These are phyloP conservation scores for Phengaris alcon DNA, from an alignment of 2,888 invertebrate species.

Conservation along the genomic window DNA sequence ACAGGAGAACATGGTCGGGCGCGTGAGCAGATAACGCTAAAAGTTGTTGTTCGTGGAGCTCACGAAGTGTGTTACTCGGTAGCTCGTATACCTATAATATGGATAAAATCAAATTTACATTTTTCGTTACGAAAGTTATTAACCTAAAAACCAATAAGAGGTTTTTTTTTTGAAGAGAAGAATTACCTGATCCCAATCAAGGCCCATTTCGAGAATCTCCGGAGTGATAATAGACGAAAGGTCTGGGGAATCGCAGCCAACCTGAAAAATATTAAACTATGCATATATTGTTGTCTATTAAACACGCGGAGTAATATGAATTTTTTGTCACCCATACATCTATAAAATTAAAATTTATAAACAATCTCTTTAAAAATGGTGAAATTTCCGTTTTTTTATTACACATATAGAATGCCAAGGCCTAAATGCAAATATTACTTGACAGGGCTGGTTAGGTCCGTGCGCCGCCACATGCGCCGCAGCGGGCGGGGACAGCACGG, in stretches of 20 bases:
- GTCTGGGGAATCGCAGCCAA: conserved; percentile 70
- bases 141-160: not conserved
- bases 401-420: no score
- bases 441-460: conserved; percentile 57
- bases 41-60: conserved; percentile 81
- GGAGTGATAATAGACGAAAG: conserved; percentile 67
- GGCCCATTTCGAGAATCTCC: conserved; percentile 67
- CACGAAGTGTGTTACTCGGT: conserved; percentile 68
- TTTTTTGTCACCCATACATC: not conserved
- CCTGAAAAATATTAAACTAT: conserved; percentile 45
- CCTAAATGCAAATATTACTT: conserved; percentile 41
- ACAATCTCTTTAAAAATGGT: no score
- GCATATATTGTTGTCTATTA: not conserved
- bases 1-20: conserved; percentile 74
- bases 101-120: not conserved
- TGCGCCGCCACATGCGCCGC: conserved; percentile 79
- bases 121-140: not conserved
- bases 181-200: conserved; percentile 80
- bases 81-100: conserved; percentile 72
- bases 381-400: no score
- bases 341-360: no score
- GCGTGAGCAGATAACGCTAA: conserved; percentile 82
- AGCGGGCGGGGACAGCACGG: conserved; percentile 70
- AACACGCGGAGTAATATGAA: not conserved
- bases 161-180: no score